These are phyloP conservation scores for Limonius californicus DNA, from an alignment of 1,140 invertebrate genomes.

Conservation along the genomic window DNA sequence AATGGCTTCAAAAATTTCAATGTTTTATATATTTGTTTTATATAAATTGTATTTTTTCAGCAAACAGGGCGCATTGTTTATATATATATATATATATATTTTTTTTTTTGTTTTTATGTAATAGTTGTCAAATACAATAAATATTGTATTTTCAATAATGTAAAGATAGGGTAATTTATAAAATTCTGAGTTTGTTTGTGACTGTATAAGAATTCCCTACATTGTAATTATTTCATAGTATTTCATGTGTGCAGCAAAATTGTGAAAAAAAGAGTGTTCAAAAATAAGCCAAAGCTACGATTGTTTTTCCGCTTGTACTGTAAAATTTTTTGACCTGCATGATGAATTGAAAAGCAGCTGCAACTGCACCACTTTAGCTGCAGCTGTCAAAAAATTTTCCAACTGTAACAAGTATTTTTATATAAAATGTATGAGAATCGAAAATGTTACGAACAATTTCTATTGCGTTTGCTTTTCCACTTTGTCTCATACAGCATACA, in stretches of 20 bases:
- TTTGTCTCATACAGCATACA: slow-evolving; percentile 50
- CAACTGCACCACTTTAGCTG: background rate
- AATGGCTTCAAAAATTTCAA: slow-evolving; percentile 3
- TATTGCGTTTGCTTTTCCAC: slow-evolving; percentile 48
- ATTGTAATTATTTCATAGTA: slow-evolving; percentile 2
- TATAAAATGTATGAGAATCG: slow-evolving; percentile 26
- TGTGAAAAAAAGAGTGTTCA: background rate
- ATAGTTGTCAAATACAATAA: slow-evolving; percentile 4
- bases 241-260: background rate
- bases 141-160: slow-evolving; percentile 10
- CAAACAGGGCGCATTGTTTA: background rate
- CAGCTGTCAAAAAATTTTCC: slow-evolving; percentile 35
- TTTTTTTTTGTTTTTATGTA: background rate
- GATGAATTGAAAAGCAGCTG: background rate
- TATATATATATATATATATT: background rate
- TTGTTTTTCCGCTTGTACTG: slow-evolving; percentile 32
- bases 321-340: slow-evolving; percentile 40
- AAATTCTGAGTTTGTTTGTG: background rate
- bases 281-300: slow-evolving; percentile 7
- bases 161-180: background rate
- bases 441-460: slow-evolving; percentile 45
- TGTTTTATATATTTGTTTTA: background rate
- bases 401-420: slow-evolving; percentile 23
- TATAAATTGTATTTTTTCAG: slow-evolving; percentile 13
- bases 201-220: background rate